Evolutionary conservation across 1,140 invertebrate species (phyloP).

Genomic region (Cylas formicarius): DNA sequence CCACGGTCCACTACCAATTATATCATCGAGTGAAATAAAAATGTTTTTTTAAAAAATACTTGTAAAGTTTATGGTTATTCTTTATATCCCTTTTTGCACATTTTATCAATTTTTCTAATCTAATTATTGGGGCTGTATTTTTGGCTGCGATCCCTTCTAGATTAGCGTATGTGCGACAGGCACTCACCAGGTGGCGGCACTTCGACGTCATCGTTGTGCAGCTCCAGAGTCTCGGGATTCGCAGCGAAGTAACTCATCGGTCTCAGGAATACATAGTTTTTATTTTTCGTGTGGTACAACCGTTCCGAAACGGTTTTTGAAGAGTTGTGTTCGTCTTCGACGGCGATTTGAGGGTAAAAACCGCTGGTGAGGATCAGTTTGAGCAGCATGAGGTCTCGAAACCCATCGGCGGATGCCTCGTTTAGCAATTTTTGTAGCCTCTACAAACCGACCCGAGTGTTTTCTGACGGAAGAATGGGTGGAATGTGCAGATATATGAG

Average conservation of each 20-base stretch:
- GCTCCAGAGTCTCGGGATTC: constrained; percentile 69
- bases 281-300: constrained; percentile 86
- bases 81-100: too few relatives aligned
- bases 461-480: too few relatives aligned
- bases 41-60: too few relatives aligned
- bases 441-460: too few relatives aligned
- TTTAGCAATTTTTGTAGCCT: constrained; percentile 54
- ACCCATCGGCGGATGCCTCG: constrained; percentile 64
- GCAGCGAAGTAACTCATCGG: constrained; percentile 84
- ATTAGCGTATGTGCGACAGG: too few relatives aligned
- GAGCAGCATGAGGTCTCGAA: constrained; percentile 77
- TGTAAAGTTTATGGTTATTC: too few relatives aligned
- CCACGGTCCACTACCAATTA: too few relatives aligned
- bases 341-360: constrained; percentile 87
- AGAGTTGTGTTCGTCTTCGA: constrained; percentile 89
- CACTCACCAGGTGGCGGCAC: constrained; percentile 44
- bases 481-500: too few relatives aligned
- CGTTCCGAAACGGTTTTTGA: constrained; percentile 85
- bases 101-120: too few relatives aligned
- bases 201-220: constrained; percentile 69
- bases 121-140: too few relatives aligned
- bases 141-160: too few relatives aligned
- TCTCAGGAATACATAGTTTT: constrained; percentile 85
- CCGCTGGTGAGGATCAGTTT: constrained; percentile 88
- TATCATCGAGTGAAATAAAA: too few relatives aligned